Base-by-base conservation (phyloP, 2,888 invertebrate species). In the Troilus luridus region DNA sequence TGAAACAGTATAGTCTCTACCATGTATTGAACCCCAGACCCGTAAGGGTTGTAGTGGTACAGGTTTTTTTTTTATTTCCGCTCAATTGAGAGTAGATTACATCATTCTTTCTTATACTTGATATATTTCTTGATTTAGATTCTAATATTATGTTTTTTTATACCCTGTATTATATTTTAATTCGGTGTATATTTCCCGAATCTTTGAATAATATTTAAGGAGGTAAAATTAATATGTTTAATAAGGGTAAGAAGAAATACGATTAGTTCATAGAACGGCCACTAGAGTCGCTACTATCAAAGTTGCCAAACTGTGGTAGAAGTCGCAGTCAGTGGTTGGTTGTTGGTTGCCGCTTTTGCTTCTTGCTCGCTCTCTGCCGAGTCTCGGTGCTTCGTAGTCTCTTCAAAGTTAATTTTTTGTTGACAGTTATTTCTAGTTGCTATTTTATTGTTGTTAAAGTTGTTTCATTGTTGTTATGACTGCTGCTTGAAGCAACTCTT, bases 321-420 rank as follows among this genome's bases (percentile, higher is more conserved):
- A n/a, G n/a, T 9, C 64, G 64, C 64, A 64, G 64, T 64, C n/a
- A n/a, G 64, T 64, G 64, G 64, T 64, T 64, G 64, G 64, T 64
- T 64, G 64, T 62, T 21, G 62, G 64, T 64, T n/a, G 64, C 11
- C 64, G n/a, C n/a, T 64, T n/a, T 11, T 64, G n/a, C 64, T 64
- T 9, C 7, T n/a, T n/a, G 64, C n/a, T 64, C 64, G 21, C n/a
- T 64, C 10, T n/a, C 10, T n/a, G 21, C 11, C 5, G 64, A 7
- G 64, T 64, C n/a, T 64, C n/a, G 64, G 64, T 64, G n/a, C 64
- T 64, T 64, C 64, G 64, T 64, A 64, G 64, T 62, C 41, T 41
- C 41, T 41, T 64, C 64, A 64, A 64, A 64, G 64, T 64, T 64
- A n/a, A n/a, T 64, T 64, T 41, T 64, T 64, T n/a, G 64, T 64